Evolutionary conservation across 2,113 vertebrate species (phyloP), one percentile per base, ranked within the genome.

Genomic region (Periophthalmodon schlosseri): DNA sequence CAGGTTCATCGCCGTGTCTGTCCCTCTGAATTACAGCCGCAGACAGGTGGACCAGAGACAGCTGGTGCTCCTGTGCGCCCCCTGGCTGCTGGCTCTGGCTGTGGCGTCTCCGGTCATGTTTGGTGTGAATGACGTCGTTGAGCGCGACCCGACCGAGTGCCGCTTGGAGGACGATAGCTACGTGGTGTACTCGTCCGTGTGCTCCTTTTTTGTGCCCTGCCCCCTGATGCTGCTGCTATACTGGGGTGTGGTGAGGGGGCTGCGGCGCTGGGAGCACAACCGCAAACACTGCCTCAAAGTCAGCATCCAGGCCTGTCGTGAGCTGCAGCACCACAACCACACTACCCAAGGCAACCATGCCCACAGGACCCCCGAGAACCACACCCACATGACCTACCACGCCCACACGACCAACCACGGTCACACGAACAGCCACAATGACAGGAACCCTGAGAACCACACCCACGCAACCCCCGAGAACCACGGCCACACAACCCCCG

Each of bases 181-280:
- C 49, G 92, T 99, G 0, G 91, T 99, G 1, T 97, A 95, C 72
- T 98, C 97, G 6, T 98, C 96, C 3, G 89, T 97, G 57, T 98
- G 97, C 87, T 99, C 97, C 86, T 99, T 98, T 90, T 96, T 99
- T 90, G 93, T 99, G 79, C 97, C 97, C 18, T 98, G 97, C 74
- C 97, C 96, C 23, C 90, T 97, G 85, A 96, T 98, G 97, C 90
- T 99, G 69, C 88, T 98, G 76, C 95, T 99, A 44, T 98, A 96
- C 91, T 94, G 94, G 2, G 95, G 96, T 61, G 94, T 97, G 78
- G 96, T 97, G 89, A 94, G 93, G 0, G 95, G 96, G 67, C 95
- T 98, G 58, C 92, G 72, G 61, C 94, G 86, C 39, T 97, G 97
- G 97, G 96, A 96, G 75, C 95, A 93, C 57, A 74, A 94, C 0